A percentile compares a stretch with the other conserved stretches of the same genome.
These are phyloP conservation scores for Willowsia nigromaculata DNA, from an alignment of 2,888 invertebrate species.

Conservation along the genomic window DNA sequence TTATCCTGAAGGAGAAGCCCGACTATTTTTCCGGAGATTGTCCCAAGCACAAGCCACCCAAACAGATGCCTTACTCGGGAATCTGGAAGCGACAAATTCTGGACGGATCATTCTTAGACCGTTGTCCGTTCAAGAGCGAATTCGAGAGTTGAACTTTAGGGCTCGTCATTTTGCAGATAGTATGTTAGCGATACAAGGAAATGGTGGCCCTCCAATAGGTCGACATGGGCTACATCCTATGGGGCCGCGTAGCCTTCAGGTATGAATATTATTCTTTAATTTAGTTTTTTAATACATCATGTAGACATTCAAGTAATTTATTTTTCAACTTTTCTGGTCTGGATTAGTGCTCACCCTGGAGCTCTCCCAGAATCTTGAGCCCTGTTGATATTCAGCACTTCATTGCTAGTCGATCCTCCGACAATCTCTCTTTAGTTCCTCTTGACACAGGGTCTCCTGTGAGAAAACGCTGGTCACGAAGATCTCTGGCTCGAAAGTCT, in stretches of 20 bases:
- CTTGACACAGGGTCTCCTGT: conserved; percentile 80
- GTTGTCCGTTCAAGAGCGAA: conserved; percentile 80
- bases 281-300: neutral
- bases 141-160: conserved; percentile 81
- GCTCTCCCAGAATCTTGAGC: conserved; percentile 81
- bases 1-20: conserved; percentile 80
- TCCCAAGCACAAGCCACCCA: conserved; percentile 81
- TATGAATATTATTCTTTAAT: neutral
- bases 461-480: conserved; percentile 80
- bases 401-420: conserved; percentile 81
- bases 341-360: conserved; percentile 81
- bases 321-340: too few species aligned
- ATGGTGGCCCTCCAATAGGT: conserved; percentile 64
- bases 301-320: too few species aligned
- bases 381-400: conserved; percentile 82
- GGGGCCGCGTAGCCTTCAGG: conserved; percentile 76
- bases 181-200: conserved; percentile 80
- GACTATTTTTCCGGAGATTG: conserved; percentile 81
- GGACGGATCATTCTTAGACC: conserved; percentile 80
- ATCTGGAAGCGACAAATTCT: conserved; percentile 80
- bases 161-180: conserved; percentile 82
- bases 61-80: conserved; percentile 81
- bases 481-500: conserved; percentile 79
- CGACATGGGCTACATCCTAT: conserved; percentile 65
- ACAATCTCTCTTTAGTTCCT: conserved; percentile 80